Evolutionary conservation across 37 sponge, comb jelly and placozoan species (phyloP).

Genomic region (Amphimedon queenslandica): DNA sequence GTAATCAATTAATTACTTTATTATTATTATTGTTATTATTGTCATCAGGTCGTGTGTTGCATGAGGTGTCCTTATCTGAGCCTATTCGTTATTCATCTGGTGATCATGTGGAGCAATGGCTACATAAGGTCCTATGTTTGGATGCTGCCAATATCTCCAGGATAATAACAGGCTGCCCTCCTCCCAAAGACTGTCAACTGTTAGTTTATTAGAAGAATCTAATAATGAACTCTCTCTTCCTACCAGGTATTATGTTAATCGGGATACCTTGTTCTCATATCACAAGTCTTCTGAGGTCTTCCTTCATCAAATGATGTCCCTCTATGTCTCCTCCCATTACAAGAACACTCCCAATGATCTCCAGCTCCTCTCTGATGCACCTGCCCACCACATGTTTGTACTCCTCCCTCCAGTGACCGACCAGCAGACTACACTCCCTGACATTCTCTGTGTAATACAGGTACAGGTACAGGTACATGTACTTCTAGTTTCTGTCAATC

Average conservation of each 20-base stretch:
- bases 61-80: constrained; percentile 77
- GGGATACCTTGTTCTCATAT: constrained; percentile 93
- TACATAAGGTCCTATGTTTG: constrained; percentile 90
- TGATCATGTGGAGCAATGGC: constrained; percentile 90
- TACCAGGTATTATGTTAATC: constrained; percentile 81
- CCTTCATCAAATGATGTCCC: constrained; percentile 86
- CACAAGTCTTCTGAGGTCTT: constrained; percentile 93
- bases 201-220: constrained; percentile 27
- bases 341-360: constrained; percentile 99
- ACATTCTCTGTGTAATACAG: constrained; percentile 93
- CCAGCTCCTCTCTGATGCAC: constrained; percentile 98
- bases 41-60: constrained; percentile 59
- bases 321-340: constrained; percentile 96
- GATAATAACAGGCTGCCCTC: constrained; percentile 67
- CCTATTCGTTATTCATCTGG: constrained; percentile 84
- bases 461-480: constrained; percentile 14
- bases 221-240: not conserved
- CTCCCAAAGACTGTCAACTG: constrained; percentile 84
- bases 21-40: not conserved
- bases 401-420: constrained; percentile 76
- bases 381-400: constrained; percentile 95
- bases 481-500: not conserved
- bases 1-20: too few species aligned
- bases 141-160: constrained; percentile 55
- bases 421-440: constrained; percentile 75